These are phyloP conservation scores for Drosophila santomea DNA, from an alignment of 1,140 invertebrate genomes.

Conservation along the genomic window DNA sequence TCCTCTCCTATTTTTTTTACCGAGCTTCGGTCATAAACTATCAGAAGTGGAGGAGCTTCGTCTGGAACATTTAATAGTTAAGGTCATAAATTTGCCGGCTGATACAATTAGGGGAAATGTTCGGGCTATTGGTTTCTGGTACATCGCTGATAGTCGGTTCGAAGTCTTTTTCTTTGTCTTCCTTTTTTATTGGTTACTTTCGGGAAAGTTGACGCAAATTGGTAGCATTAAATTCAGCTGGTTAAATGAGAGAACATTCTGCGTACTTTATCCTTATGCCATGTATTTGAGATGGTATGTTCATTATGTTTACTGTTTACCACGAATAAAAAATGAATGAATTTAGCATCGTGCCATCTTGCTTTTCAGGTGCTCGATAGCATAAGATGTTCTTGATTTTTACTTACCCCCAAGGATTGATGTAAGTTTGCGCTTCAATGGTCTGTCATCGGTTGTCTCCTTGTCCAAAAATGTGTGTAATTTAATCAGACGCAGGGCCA, in stretches of 20 bases:
- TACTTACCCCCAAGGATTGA: slow-evolving; percentile 38
- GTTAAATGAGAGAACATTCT: slow-evolving; percentile 3
- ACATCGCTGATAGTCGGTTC: slow-evolving; percentile 57
- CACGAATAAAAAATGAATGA: neutral
- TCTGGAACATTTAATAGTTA: slow-evolving; percentile 46
- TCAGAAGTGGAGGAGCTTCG: slow-evolving; percentile 19
- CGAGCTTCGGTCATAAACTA: slow-evolving; percentile 52
- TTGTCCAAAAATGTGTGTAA: slow-evolving; percentile 56
- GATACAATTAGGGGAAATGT: slow-evolving; percentile 67
- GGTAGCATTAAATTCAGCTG: slow-evolving; percentile 36
- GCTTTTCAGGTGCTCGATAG: slow-evolving; percentile 1
- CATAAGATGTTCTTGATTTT: slow-evolving; percentile 62
- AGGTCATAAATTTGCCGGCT: slow-evolving; percentile 66
- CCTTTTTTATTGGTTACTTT: slow-evolving; percentile 49
- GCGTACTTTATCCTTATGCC: neutral
- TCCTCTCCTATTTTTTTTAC: slow-evolving; percentile 8
- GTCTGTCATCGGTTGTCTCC: slow-evolving; percentile 56
- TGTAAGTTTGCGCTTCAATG: slow-evolving; percentile 57
- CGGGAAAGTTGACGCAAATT: slow-evolving; percentile 45
- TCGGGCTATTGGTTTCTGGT: slow-evolving; percentile 55
- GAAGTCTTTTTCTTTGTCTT: slow-evolving; percentile 30
- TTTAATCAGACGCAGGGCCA: slow-evolving; percentile 74
- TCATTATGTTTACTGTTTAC: slow-evolving; percentile 7
- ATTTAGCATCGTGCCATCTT: neutral
- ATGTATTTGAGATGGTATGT: neutral